Conservation (phyloP, 92 coral and sea anemone genomes). For the Epizoanthus scotinus region DNA sequence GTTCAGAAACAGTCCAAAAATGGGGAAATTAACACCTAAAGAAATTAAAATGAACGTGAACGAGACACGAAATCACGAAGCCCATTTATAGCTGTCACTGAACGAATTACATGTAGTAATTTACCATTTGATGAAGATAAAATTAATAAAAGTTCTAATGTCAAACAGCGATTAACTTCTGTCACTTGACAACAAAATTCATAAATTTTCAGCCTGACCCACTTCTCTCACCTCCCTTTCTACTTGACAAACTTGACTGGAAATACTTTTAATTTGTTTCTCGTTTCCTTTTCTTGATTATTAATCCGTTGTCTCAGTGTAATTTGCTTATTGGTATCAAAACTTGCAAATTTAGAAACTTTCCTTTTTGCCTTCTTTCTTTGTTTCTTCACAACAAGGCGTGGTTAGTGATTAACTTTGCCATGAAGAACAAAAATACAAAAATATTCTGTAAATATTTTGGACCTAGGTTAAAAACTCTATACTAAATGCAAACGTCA, state of each 20-base stretch:
- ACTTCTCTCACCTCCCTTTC: background rate
- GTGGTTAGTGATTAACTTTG: background rate
- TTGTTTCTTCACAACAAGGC: background rate
- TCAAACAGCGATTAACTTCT: constrained; percentile 1
- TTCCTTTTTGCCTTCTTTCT: background rate
- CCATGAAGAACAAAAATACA: background rate
- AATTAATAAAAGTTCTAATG: constrained; percentile 39
- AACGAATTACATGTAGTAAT: constrained; percentile 12
- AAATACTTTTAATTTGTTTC: background rate
- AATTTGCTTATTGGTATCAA: background rate
- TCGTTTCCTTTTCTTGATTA: background rate
- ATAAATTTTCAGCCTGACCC: background rate
- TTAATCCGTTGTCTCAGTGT: background rate
- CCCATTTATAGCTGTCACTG: background rate
- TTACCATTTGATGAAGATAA: constrained; percentile 33
- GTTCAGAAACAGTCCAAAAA: no score
- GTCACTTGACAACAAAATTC: constrained; percentile 4
- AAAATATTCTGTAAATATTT: no score
- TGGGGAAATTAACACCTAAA: no score
- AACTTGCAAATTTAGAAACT: background rate
- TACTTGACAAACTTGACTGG: background rate
- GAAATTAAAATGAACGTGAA: background rate
- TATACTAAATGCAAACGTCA: background rate
- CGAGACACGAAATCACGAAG: background rate
- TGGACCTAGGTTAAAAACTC: background rate